Evolutionary conservation across 2,888 invertebrate genomes (phyloP), one percentile per base, ranked within the genome.

Genomic region (Ophraella communa): DNA sequence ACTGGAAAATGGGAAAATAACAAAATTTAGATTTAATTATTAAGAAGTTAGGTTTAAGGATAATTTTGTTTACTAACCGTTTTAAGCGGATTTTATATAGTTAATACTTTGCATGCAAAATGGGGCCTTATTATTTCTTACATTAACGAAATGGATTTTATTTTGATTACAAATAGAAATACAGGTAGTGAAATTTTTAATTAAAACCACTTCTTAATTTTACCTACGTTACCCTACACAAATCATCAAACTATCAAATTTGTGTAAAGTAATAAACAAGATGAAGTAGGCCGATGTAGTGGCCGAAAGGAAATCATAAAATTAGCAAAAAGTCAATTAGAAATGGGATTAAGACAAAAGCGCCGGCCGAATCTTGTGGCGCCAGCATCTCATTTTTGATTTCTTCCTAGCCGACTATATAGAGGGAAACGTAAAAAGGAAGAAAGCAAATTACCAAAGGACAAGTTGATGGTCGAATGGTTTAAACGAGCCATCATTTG

Each of bases 281-380:
- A 70, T 61, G 52, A 59, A 54, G 45, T 53, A 52, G 56, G 66
- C 47, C 47, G 62, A 53, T 33, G 54, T 45, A 45, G 54, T 56
- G 51, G 45, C 24, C 49, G 24, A 49, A 65, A 62, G 39, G 51
- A 66, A 68, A 66, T 71, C 68, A 67, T 74, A 72, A 74, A 74
- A 71, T 73, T 72, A 72, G 70, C 72, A 71, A 72, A 71, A 74
- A 73, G 70, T 69, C 73, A 73, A 73, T 74, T 74, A 74, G 71
- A 71, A 71, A 53, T 62, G 71, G 65, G 35, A 59, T 66, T 71
- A 71, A 72, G 72, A 71, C 73, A 73, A 74, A 74, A 73, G 72
- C 65, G 66, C 70, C 66, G 71, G 69, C 54, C 62, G 60, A 56
- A 66, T 64, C 62, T 64, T 49, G 69, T 74, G 74, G 74, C 74